Evolutionary conservation across 2,888 invertebrate genomes (phyloP), one percentile per base, ranked within the genome.

Genomic region (Encarsia formosa): DNA sequence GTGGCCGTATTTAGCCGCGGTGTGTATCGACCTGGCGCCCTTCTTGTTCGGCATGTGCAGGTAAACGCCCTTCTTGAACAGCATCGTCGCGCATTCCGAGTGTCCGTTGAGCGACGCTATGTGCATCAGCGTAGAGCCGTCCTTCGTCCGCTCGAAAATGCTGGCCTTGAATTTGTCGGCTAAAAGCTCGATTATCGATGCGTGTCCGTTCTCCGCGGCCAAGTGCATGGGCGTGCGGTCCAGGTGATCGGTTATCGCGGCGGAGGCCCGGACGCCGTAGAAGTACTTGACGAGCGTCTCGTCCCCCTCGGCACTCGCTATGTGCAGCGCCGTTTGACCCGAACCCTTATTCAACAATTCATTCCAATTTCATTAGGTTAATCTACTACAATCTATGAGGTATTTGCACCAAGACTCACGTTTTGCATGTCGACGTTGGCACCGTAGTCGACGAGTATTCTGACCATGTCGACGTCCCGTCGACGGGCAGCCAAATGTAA

Each of bases 21-120:
- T 95, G 76, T 99, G 99, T 59, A 99, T 91, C 71, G 97, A 96
- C 53, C 98, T 82, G 0, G 98, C 98, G 22, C 99, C 99, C 59
- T 83, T 87, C 82, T 98, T 99, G 75, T 99, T 99, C 56, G 99
- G 98, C 98, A 99, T 99, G 72, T 97, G 95, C 19, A 99, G 81
- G 61, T 98, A 98, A 31, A 99, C 98, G 11, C 99, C 99, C 73
- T 97, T 95, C 76, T 95, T 96, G 75, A 99, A 91, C 56, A 99
- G 87, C 84, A 96, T 95, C 79, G 95, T 89, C 39, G 98, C 98
- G 65, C 98, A 98, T 68, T 97, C 97, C 0, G 98, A 94, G 74
- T 98, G 97, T 0, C 99, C 98, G 70, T 92, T 93, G 56, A 94
- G 79, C 0, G 98, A 95, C 0, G 99, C 98, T 57, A 99, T 95